A percentile compares a stretch with the other conserved stretches of the same genome.
phyloP scores from a whole-genome alignment of 2,113 vertebrate species.

The Lycocorax pyrrhopterus region DNA sequence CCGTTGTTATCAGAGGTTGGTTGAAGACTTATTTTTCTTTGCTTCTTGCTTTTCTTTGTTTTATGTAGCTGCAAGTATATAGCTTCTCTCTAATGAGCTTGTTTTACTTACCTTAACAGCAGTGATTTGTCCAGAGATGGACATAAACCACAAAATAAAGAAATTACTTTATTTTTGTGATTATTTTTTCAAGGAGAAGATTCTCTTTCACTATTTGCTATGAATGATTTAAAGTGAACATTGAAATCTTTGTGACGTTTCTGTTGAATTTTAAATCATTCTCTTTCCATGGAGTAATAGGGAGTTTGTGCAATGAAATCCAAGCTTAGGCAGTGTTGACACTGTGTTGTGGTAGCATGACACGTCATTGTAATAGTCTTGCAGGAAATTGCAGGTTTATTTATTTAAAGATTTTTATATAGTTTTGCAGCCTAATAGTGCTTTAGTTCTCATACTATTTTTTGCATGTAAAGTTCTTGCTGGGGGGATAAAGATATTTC shows the following conservation, averaged over 20 bases:
- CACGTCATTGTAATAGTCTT: not conserved
- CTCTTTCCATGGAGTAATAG: not conserved
- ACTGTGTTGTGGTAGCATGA: not conserved
- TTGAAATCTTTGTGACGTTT: not conserved
- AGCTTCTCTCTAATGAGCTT: not conserved
- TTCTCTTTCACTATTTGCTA: not conserved
- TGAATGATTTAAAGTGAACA: not conserved
- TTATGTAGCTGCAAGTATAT: not conserved
- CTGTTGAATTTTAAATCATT: not conserved
- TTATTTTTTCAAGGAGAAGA: not conserved
- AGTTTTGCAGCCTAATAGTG: not conserved
- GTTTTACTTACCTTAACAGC: not conserved
- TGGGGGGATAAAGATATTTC: not conserved
- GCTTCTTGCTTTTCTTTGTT: not conserved
- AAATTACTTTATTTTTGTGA: not conserved
- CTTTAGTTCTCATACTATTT: not conserved
- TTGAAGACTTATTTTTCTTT: not conserved
- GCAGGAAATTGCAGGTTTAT: not conserved
- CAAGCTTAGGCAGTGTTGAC: not conserved
- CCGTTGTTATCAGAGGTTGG: constrained; percentile 87
- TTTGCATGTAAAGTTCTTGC: not conserved
- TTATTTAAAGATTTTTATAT: not conserved
- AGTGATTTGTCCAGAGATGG: not conserved
- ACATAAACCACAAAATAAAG: not conserved
- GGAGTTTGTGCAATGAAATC: not conserved